Percentiles rank a stretch among this genome's conserved stretches.
These are phyloP conservation scores for Apotomis capreana DNA, from an alignment of 2,888 invertebrate species.

Conservation along the genomic window DNA sequence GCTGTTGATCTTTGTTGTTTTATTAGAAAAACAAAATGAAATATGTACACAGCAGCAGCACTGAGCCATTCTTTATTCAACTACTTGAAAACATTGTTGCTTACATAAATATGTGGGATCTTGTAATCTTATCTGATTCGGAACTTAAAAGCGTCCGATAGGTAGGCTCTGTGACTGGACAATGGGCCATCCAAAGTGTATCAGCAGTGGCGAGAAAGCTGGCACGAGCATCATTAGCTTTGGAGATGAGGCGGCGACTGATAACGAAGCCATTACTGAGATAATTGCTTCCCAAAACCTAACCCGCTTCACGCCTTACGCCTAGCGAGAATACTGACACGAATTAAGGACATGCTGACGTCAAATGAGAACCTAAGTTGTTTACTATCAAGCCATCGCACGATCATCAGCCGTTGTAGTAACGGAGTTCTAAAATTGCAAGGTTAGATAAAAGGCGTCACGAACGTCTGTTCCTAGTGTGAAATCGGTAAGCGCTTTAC, in stretches of 20 bases:
- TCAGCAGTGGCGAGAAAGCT: slow-evolving; percentile 56
- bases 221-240: slow-evolving; percentile 63
- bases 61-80: too few species aligned
- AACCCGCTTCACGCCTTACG: slow-evolving; percentile 56
- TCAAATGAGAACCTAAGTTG: slow-evolving; percentile 11
- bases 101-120: slow-evolving; percentile 3
- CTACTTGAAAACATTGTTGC: not conserved
- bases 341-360: slow-evolving; percentile 40
- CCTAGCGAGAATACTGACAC: slow-evolving; percentile 46
- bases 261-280: slow-evolving; percentile 72
- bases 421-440: slow-evolving; percentile 39
- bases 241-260: slow-evolving; percentile 66
- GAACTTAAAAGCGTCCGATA: slow-evolving; percentile 8
- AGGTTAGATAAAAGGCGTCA: slow-evolving; percentile 38
- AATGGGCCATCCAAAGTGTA: slow-evolving; percentile 46
- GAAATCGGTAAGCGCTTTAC: slow-evolving; percentile 36
- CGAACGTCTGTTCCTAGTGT: slow-evolving; percentile 40
- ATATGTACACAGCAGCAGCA: not conserved
- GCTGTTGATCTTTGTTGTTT: slow-evolving; percentile 8
- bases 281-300: slow-evolving; percentile 67
- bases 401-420: slow-evolving; percentile 30
- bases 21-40: not conserved
- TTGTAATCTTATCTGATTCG: slow-evolving; percentile 12
- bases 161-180: slow-evolving; percentile 32
- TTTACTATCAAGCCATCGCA: not conserved